A percentile compares a stretch with the other conserved stretches of the same genome.
These are phyloP conservation scores for Chlorodrepanis virens DNA, from an alignment of 2,113 vertebrate species.

Conservation along the genomic window DNA sequence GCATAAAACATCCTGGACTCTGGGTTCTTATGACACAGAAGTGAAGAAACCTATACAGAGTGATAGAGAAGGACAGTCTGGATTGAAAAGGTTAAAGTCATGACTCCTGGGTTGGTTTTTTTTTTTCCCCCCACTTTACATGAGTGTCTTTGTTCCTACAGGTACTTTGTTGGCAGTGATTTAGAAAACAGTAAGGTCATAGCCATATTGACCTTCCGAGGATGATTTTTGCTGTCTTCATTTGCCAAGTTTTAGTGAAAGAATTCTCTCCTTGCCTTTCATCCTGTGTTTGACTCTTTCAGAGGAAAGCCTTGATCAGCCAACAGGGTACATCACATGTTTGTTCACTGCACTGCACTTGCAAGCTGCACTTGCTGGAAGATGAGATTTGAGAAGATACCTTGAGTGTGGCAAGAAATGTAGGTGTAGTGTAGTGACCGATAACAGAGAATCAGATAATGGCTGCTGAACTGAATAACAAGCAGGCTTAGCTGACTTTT, in stretches of 20 bases:
- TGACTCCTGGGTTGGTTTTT: neutral
- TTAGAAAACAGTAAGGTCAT: slow-evolving; percentile 4
- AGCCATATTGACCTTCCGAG: neutral
- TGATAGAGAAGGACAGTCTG: neutral
- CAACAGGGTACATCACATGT: neutral
- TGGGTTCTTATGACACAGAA: neutral
- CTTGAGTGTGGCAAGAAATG: neutral
- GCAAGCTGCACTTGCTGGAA: neutral
- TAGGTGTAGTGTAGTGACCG: neutral
- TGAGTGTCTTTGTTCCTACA: neutral
- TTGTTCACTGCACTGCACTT: too few species aligned
- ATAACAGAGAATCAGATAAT: neutral
- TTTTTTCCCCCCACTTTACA: neutral
- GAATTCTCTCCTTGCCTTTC: neutral
- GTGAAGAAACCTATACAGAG: neutral
- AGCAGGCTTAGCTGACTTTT: neutral
- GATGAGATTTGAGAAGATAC: neutral
- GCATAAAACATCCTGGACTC: neutral
- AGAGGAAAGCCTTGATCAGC: neutral
- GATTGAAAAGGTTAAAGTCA: neutral
- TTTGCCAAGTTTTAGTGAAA: neutral
- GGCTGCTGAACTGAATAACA: neutral
- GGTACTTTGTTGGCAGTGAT: neutral
- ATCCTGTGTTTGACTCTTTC: neutral
- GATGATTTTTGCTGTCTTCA: neutral